Percentiles rank a stretch among this genome's conserved stretches.
Evolutionary conservation across 2,113 vertebrate species (phyloP).

Genomic region (Meriones unguiculatus): DNA sequence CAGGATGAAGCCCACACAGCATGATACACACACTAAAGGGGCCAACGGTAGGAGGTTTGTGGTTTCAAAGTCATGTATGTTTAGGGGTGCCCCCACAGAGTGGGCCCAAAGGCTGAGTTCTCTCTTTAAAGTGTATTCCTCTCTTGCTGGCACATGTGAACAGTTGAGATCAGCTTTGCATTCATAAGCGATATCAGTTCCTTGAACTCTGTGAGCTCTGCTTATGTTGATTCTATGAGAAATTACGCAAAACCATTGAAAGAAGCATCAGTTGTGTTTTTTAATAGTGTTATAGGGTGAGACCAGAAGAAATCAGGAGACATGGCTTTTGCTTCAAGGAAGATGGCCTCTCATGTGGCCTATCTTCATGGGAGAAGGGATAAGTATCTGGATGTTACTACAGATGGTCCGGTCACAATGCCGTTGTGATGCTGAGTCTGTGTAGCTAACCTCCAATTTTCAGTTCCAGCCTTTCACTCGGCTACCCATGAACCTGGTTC

Average conservation of each 20-base stretch:
- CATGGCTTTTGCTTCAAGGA: neutral
- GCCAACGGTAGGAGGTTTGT: neutral
- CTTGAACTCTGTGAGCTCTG: neutral
- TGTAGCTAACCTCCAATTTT: neutral
- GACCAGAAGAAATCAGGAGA: neutral
- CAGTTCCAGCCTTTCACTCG: neutral
- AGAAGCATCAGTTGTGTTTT: neutral
- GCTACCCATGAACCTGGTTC: neutral
- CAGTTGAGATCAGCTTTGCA: neutral
- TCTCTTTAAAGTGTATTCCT: neutral
- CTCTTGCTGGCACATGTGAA: neutral
- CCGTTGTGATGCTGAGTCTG: too few relatives aligned
- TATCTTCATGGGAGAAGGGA: neutral
- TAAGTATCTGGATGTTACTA: accelerated
- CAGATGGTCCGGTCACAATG: too few relatives aligned
- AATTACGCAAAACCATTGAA: neutral
- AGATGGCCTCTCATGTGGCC: neutral
- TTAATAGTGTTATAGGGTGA: neutral
- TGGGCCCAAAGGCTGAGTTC: neutral
- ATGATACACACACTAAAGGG: neutral
- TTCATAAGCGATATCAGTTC: neutral
- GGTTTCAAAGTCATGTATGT: neutral
- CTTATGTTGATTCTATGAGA: neutral
- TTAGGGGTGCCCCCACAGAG: neutral
- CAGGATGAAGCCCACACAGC: neutral